Conservation (phyloP, 2,888 invertebrate genomes). For the Eupithecia dodoneata region DNA sequence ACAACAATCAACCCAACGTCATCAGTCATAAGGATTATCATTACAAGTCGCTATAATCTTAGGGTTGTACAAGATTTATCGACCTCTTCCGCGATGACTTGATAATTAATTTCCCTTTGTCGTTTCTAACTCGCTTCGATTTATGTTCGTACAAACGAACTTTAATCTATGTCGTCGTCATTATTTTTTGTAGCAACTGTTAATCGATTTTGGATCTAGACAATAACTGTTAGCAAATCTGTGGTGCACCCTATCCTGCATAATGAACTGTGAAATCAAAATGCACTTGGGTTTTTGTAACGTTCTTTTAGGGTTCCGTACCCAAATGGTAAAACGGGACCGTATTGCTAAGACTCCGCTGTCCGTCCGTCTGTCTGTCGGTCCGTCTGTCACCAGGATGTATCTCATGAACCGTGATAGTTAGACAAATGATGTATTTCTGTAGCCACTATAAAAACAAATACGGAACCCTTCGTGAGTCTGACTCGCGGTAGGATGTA, state of each 20-base stretch:
- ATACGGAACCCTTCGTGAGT: no score
- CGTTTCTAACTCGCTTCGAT: constrained; percentile 6
- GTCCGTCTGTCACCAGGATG: no score
- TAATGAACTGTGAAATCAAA: constrained; percentile 45
- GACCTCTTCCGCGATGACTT: constrained; percentile 64
- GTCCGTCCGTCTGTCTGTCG: no score
- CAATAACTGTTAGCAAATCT: constrained; percentile 18
- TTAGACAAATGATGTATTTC: no score
- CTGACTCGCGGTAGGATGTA: no score
- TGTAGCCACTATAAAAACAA: no score
- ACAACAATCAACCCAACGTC: not conserved
- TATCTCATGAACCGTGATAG: no score
- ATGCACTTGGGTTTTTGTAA: constrained; percentile 17
- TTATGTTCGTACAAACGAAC: not conserved
- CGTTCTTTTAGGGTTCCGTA: not conserved
- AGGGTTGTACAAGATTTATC: constrained; percentile 61
- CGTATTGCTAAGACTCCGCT: no score
- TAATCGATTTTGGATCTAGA: not conserved
- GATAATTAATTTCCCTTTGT: constrained; percentile 51
- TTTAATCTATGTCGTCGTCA: not conserved
- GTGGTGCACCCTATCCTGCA: constrained; percentile 29
- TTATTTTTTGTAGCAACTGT: not conserved
- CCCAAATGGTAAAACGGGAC: no score
- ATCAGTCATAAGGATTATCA: constrained; percentile 49
- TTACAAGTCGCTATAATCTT: constrained; percentile 47